These are phyloP conservation scores for Anhinga anhinga DNA, from an alignment of 2,113 vertebrate species.

Conservation along the genomic window DNA sequence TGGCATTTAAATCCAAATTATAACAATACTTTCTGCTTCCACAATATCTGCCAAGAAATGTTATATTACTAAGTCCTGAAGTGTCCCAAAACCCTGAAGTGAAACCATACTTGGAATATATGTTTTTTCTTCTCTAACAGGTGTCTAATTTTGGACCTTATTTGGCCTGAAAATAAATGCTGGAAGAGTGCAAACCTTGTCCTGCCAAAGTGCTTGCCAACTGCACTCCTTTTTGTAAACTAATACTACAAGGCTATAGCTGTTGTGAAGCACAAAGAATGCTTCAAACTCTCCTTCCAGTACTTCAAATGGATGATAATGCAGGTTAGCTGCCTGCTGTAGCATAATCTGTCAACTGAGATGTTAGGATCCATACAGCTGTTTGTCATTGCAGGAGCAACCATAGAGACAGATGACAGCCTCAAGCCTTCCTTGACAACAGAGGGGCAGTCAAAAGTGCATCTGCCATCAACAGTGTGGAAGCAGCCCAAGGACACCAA, in stretches of 20 bases:
- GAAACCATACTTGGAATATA: neutral
- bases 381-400: constrained; percentile 33
- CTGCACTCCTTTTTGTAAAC: neutral
- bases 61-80: neutral
- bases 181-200: neutral
- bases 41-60: neutral
- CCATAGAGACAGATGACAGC: constrained; percentile 67
- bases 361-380: neutral
- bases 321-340: neutral
- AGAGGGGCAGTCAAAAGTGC: constrained; percentile 70
- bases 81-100: neutral
- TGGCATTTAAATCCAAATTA: neutral
- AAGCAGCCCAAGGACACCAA: constrained; percentile 79
- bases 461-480: constrained; percentile 77
- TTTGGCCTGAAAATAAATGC: neutral
- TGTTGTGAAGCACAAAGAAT: neutral
- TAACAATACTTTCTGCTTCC: neutral
- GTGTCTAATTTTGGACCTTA: neutral
- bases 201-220: neutral
- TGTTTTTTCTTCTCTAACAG: neutral
- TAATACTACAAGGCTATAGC: neutral
- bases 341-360: neutral
- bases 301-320: neutral
- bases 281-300: neutral
- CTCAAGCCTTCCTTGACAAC: constrained; percentile 69